Base-by-base conservation (phyloP, 2,113 vertebrate genomes). In the Rhadina sibilatrix region DNA sequence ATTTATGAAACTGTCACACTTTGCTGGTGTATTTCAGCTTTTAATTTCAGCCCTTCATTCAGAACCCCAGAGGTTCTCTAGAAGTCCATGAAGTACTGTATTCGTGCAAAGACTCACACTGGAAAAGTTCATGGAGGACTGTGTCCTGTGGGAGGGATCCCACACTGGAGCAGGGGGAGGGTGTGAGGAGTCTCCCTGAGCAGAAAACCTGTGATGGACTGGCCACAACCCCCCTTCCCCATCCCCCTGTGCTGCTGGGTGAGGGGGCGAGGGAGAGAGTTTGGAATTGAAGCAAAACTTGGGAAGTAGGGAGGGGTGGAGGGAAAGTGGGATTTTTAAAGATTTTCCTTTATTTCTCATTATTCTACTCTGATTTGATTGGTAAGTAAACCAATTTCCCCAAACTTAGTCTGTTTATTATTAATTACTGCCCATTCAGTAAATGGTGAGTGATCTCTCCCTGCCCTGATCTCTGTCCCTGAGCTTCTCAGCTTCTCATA, bases 391-490 rank as follows among this genome's bases (percentile, higher is more conserved):
- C 19, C 9, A 11, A 0, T 50, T 49, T 59, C 11, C 30, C 30
- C 44, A 23, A 12, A 11, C 7, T 35, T 24, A 60, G 24, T 28
- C 15, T 40, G 6, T 60, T 70, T 50, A n/a, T n/a, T n/a, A n/a
- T n/a, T n/a, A n/a, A n/a, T n/a, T n/a, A n/a, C n/a, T 40, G 19
- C 15, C 46, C 18, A 38, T 1, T 1, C 6, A 27, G 33, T 38
- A 46, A 23, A 27, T 46, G 12, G 2, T 46, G 63, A 38, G 5
- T 15, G 33, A 28, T 44, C 8, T n/a, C 10, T 69, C 33, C 28
- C 18, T 60, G 33, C 12, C 33, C 22, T 69, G 40, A 28, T 59
- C 15, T 53, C n/a, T 35, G 6, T 4, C 6, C n/a, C 11, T 0
- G 4, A 50, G 13, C 11, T 16, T 74, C 23, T 56, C 38, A 15